These are phyloP conservation scores for Drosophila tani DNA, from an alignment of 1,140 invertebrate genomes.

Conservation along the genomic window DNA sequence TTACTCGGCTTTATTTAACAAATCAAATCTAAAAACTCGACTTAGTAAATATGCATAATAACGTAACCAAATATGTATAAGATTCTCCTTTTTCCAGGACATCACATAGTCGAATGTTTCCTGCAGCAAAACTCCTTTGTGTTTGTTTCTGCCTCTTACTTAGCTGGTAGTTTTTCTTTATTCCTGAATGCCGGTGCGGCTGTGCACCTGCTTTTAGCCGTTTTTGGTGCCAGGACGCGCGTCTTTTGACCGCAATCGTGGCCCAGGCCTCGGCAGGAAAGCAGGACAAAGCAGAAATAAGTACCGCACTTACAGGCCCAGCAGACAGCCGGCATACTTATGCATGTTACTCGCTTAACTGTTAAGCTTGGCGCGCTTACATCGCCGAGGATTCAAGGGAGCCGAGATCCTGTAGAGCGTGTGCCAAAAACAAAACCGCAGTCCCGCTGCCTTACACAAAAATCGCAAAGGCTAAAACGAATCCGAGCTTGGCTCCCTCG, in stretches of 20 bases:
- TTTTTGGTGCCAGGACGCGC: slow-evolving; percentile 63
- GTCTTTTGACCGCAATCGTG: slow-evolving; percentile 81
- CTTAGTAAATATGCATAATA: not conserved
- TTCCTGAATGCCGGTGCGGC: slow-evolving; percentile 34
- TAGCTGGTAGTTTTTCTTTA: slow-evolving; percentile 26
- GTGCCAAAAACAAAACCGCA: slow-evolving; percentile 67
- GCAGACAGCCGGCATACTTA: slow-evolving; percentile 8
- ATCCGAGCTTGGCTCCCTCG: slow-evolving; percentile 34
- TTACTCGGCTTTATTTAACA: not conserved
- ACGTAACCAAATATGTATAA: too few relatives aligned
- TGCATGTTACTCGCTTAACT: slow-evolving; percentile 47
- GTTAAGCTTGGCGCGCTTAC: slow-evolving; percentile 73
- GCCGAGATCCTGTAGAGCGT: slow-evolving; percentile 43
- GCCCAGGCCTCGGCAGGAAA: slow-evolving; percentile 40
- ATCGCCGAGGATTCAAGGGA: slow-evolving; percentile 16
- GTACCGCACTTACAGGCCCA: slow-evolving; percentile 45
- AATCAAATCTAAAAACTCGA: too few relatives aligned
- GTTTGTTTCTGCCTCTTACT: slow-evolving; percentile 17
- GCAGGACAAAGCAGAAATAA: slow-evolving; percentile 48
- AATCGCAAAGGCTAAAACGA: slow-evolving; percentile 47
- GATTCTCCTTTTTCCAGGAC: not conserved
- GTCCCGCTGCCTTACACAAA: slow-evolving; percentile 37
- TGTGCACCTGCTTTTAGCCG: slow-evolving; percentile 45
- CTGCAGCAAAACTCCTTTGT: not conserved
- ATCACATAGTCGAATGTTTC: not conserved